Conservation (phyloP, 2,888 invertebrate genomes). For the Callosobruchus maculatus region DNA sequence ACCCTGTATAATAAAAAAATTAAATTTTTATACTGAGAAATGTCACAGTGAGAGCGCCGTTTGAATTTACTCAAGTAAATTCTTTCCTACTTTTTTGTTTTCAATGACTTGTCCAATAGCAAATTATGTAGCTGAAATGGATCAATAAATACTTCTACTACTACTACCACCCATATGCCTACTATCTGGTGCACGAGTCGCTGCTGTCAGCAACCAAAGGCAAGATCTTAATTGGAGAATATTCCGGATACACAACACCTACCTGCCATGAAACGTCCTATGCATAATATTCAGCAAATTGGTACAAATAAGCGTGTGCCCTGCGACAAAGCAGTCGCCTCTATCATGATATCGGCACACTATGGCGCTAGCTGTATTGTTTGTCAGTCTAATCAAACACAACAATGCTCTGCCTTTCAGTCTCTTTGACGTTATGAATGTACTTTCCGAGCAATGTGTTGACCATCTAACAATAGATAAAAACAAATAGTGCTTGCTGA, state of each 20-base stretch:
- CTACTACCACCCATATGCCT: too few relatives aligned
- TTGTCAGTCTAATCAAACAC: not conserved
- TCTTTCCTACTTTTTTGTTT: too few relatives aligned
- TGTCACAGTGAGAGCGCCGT: too few relatives aligned
- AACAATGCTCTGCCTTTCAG: not conserved
- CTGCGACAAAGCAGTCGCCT: not conserved
- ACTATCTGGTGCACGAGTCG: not conserved
- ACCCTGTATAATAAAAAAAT: too few relatives aligned
- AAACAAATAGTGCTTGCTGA: too few relatives aligned
- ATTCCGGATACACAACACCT: not conserved
- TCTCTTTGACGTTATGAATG: not conserved
- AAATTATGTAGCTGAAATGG: too few relatives aligned
- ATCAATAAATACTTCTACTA: too few relatives aligned
- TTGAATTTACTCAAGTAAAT: too few relatives aligned
- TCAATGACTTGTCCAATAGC: too few relatives aligned
- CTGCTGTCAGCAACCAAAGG: not conserved
- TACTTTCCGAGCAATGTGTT: not conserved
- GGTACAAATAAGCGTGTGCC: slow-evolving; percentile 39
- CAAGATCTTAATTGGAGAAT: not conserved
- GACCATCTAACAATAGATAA: too few relatives aligned
- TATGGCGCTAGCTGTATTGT: not conserved
- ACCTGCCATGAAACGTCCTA: not conserved
- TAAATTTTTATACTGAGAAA: too few relatives aligned
- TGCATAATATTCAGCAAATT: slow-evolving; percentile 37
- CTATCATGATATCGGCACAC: not conserved